Percentiles rank a stretch among this genome's conserved stretches.
These are phyloP conservation scores for Cerastoderma edule DNA, from an alignment of 2,888 invertebrate species.

Conservation along the genomic window DNA sequence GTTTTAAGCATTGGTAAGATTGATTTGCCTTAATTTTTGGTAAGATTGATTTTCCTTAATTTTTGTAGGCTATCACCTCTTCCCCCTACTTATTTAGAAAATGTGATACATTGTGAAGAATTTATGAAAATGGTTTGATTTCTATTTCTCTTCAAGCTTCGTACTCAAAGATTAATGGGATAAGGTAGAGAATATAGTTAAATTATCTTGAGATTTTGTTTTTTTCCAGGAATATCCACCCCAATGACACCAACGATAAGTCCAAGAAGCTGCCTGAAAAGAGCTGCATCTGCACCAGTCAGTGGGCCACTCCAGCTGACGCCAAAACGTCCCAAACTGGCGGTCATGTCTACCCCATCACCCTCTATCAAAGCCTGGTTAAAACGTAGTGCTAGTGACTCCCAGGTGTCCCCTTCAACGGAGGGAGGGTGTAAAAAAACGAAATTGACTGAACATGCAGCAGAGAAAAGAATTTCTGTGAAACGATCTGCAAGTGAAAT, in stretches of 20 bases:
- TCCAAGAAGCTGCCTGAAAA: constrained; percentile 34
- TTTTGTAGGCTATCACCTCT: no score
- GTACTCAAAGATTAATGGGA: no score
- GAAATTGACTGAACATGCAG: neutral
- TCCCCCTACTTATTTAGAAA: no score
- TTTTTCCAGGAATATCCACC: constrained; percentile 11
- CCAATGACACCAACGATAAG: constrained; percentile 6
- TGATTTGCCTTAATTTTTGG: no score
- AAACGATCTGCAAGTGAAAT: constrained; percentile 22
- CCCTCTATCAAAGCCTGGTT: constrained; percentile 70
- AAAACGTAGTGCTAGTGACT: constrained; percentile 55
- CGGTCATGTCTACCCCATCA: constrained; percentile 41
- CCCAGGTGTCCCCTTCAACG: neutral
- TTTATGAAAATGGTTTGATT: no score
- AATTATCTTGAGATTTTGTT: no score
- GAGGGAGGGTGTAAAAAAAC: constrained; percentile 7
- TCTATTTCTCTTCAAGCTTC: no score
- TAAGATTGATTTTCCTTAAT: no score
- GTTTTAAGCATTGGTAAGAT: no score
- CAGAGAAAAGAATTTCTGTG: neutral
- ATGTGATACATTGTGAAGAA: no score
- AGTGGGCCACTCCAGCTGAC: constrained; percentile 26
- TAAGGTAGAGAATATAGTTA: no score
- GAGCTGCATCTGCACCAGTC: constrained; percentile 41
- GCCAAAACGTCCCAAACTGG: constrained; percentile 48